Evolutionary conservation across 2,888 invertebrate species (phyloP).

Genomic region (Anoncus sp.): DNA sequence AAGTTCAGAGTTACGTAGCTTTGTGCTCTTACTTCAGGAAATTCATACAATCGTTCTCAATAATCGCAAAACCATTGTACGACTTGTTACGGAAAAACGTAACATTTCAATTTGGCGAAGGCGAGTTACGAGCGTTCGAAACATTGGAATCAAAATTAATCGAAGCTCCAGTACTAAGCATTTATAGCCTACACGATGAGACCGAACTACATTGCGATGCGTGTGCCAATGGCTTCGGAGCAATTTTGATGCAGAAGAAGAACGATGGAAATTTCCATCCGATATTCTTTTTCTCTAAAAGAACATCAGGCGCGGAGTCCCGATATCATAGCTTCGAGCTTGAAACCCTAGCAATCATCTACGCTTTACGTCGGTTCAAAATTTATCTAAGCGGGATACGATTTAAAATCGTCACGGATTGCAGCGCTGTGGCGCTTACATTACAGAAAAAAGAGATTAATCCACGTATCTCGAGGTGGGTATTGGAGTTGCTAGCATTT

Average conservation of each 20-base stretch:
- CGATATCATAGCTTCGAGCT: constrained; percentile 77
- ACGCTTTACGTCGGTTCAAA: constrained; percentile 37
- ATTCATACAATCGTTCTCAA: constrained; percentile 45
- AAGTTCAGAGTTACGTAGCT: constrained; percentile 68
- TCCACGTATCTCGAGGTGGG: constrained; percentile 73
- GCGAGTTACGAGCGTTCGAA: constrained; percentile 36
- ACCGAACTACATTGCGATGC: constrained; percentile 74
- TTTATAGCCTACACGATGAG: constrained; percentile 24
- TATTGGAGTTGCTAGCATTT: constrained; percentile 67
- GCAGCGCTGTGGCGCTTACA: constrained; percentile 31
- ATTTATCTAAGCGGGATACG: no score
- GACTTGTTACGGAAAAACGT: constrained; percentile 60
- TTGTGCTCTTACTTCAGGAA: constrained; percentile 59
- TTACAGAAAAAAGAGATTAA: constrained; percentile 73
- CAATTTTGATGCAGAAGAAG: constrained; percentile 75
- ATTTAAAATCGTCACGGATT: not conserved
- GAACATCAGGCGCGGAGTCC: constrained; percentile 70
- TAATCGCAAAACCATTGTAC: constrained; percentile 71
- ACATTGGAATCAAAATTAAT: constrained; percentile 28
- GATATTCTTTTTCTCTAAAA: constrained; percentile 74
- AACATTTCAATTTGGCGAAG: no score
- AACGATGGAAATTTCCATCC: constrained; percentile 70
- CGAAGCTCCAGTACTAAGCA: constrained; percentile 41
- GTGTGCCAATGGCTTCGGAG: constrained; percentile 72
- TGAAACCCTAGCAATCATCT: constrained; percentile 69